These are phyloP conservation scores for Stenodera caucasica DNA, from an alignment of 2,888 invertebrate species.

Conservation along the genomic window DNA sequence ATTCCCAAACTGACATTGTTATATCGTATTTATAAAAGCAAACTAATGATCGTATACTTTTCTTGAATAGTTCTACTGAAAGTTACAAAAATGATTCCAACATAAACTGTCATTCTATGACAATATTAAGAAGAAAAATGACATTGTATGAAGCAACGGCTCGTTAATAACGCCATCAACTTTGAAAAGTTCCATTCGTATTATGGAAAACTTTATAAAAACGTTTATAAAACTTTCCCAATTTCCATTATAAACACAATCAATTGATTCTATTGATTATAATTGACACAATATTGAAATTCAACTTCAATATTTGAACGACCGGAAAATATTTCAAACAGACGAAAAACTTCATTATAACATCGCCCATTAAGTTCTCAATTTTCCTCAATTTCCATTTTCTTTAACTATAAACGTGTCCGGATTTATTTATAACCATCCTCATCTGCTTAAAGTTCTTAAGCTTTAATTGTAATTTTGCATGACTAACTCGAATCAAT, in stretches of 20 bases:
- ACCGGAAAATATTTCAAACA: too few relatives aligned
- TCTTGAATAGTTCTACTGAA: background rate
- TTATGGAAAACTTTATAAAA: background rate
- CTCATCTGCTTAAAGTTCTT: background rate
- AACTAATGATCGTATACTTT: background rate
- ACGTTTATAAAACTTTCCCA: too few relatives aligned
- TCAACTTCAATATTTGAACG: too few relatives aligned
- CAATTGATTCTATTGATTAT: background rate
- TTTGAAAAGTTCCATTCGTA: background rate
- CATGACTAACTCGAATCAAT: background rate
- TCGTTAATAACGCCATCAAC: background rate
- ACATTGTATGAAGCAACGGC: background rate
- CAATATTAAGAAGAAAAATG: background rate
- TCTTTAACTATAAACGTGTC: background rate
- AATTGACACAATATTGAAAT: background rate
- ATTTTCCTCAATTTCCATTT: background rate
- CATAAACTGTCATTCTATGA: background rate
- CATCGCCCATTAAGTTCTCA: too few relatives aligned
- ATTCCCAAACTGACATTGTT: background rate
- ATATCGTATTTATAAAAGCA: background rate
- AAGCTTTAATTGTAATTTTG: slow-evolving; percentile 1
- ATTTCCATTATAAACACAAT: background rate
- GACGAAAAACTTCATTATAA: too few relatives aligned
- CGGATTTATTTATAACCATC: slow-evolving; percentile 1
- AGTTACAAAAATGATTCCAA: background rate